Conservation (phyloP, 1,140 invertebrate genomes). For the Drosophila varians region DNA sequence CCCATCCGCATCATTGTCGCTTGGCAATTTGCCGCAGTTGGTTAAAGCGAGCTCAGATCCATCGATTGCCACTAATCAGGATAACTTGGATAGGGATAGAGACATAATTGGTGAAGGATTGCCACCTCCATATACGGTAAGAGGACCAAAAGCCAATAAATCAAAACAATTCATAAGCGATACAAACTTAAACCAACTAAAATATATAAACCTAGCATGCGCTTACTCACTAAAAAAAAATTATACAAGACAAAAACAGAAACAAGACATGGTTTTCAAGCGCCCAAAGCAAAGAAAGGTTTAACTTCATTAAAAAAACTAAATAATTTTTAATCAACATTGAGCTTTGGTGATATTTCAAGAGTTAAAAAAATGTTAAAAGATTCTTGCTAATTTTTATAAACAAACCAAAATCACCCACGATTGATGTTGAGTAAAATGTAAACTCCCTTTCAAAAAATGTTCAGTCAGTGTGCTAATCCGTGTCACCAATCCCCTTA, state of each 20-base stretch:
- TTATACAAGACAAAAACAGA: conserved; percentile 1
- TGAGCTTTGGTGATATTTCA: neutral
- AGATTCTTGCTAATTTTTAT: too few relatives aligned
- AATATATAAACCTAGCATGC: conserved; percentile 53
- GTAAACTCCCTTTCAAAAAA: conserved; percentile 3
- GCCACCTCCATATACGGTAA: conserved; percentile 91
- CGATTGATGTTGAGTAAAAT: neutral
- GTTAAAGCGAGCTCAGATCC: conserved; percentile 95
- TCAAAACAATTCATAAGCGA: neutral
- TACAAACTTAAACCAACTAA: conserved; percentile 13
- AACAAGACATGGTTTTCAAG: conserved; percentile 16
- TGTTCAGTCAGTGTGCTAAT: conserved; percentile 57
- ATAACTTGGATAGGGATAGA: conserved; percentile 86
- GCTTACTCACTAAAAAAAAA: conserved; percentile 55
- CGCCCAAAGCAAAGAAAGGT: conserved; percentile 5
- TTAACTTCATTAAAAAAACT: conserved; percentile 7
- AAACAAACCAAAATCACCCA: neutral
- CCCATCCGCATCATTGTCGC: conserved; percentile 86
- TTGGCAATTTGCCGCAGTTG: conserved; percentile 86
- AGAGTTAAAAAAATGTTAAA: neutral
- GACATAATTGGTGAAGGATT: conserved; percentile 85
- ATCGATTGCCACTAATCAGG: conserved; percentile 87
- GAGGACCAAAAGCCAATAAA: conserved; percentile 66
- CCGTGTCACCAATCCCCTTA: conserved; percentile 58
- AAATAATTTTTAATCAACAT: neutral